Evolutionary conservation across 2,797 vertebrate species (phyloP), one percentile per base, ranked within the genome.

Genomic region (Ptychadena robeensis): DNA sequence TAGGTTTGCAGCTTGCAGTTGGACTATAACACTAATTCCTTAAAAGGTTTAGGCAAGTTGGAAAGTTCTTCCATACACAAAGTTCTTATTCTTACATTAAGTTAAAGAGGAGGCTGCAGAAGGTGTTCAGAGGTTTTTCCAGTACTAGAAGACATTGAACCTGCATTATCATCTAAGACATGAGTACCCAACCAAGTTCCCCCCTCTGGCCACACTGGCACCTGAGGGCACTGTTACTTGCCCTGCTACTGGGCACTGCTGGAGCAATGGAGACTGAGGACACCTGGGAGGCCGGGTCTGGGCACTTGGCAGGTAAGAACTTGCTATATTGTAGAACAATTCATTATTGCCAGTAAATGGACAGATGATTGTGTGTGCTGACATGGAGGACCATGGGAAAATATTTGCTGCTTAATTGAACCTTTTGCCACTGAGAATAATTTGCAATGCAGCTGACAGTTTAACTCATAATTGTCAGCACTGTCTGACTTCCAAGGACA

Each of bases 241-340:
- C 44, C 22, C 1, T 73, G 28, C 4, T 59, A 30, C 64, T 85
- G 71, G 5, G 0, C 65, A 6, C 22, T 7, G 82, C 12, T n/a
- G 76, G 1, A 28, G 35, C 76, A 7, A 12, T 59, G 65, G 71
- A 75, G 4, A 18, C n/a, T 14, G 69, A 75, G 12, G 82, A 80
- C 48, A 61, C n/a, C 78, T 63, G 28, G 71, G 82, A 85, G 10
- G 38, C 30, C 30, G 82, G 82, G 10, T 85, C 82, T 11, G 82
- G 82, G 2, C 77, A 80, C 0, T 64, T 75, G 68, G 5, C 82
- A 85, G 82, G 82, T 85, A 85, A 80, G 82, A 35, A 63, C 27
- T 53, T 53, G 7, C 44, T 53, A 7, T 9, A n/a, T 7, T 22
- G 15, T 53, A 44, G 3, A 22, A 53, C 18, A 53, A 53, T 22